Conservation (phyloP, 2,888 invertebrate genomes). For the Abrostola tripartita region DNA sequence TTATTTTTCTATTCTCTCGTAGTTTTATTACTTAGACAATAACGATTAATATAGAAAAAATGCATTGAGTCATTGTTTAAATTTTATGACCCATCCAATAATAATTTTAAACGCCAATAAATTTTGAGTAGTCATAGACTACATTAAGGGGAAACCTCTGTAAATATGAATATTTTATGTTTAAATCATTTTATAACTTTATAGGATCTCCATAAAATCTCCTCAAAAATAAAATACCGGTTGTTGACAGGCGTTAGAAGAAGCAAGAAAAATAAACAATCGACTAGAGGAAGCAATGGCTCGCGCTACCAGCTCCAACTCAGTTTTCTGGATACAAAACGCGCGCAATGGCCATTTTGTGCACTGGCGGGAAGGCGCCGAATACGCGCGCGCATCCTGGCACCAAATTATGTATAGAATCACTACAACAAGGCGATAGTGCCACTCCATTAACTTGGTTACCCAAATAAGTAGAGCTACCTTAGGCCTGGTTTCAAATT, state of each 20-base stretch:
- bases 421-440: slow-evolving; percentile 59
- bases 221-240: too few relatives aligned
- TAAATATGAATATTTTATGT: not conserved
- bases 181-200: too few relatives aligned
- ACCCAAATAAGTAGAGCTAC: too few relatives aligned
- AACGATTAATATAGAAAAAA: not conserved
- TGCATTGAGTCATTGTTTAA: not conserved
- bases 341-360: slow-evolving; percentile 68
- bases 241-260: slow-evolving; percentile 67
- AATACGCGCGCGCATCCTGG: slow-evolving; percentile 70
- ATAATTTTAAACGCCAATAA: not conserved
- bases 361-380: slow-evolving; percentile 68
- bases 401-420: slow-evolving; percentile 76
- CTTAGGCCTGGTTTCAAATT: too few relatives aligned
- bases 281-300: slow-evolving; percentile 71
- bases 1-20: too few relatives aligned
- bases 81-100: not conserved
- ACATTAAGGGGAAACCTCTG: not conserved
- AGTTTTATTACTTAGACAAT: too few relatives aligned
- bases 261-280: slow-evolving; percentile 70
- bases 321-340: slow-evolving; percentile 71
- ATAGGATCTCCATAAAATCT: too few relatives aligned
- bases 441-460: not conserved
- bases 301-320: slow-evolving; percentile 65
- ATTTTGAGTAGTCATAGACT: too few relatives aligned